Conservation (phyloP, 1,140 invertebrate species). For the Limonius californicus region DNA sequence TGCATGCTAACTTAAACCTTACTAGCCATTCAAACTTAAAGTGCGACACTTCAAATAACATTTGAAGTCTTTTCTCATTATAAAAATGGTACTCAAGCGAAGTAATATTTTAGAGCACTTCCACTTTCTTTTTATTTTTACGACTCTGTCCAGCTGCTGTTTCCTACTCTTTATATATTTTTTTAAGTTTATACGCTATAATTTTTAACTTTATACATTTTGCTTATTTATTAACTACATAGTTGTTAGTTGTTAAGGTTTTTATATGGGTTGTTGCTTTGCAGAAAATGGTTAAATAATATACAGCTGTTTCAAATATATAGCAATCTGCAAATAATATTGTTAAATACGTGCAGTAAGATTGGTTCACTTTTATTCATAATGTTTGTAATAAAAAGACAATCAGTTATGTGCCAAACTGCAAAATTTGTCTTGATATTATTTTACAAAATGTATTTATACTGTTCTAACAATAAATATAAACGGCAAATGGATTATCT, state of each 20-base stretch:
- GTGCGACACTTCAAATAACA: no score
- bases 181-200: neutral
- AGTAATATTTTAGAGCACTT: neutral
- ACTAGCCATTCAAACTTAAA: no score
- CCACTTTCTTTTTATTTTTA: neutral
- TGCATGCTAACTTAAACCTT: no score
- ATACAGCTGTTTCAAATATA: neutral
- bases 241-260: conserved; percentile 4
- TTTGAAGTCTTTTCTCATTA: no score
- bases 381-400: neutral
- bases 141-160: conserved; percentile 6
- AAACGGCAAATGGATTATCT: neutral
- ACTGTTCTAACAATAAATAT: neutral
- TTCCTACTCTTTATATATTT: conserved; percentile 10
- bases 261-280: conserved; percentile 10
- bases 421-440: neutral
- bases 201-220: neutral
- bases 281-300: neutral
- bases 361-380: no score
- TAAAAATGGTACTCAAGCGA: no score
- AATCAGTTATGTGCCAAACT: neutral
- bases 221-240: conserved; percentile 6
- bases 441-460: neutral
- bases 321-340: neutral
- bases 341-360: no score